Evolutionary conservation across 2,888 invertebrate genomes (phyloP).

Genomic region (Proisotoma minuta): DNA sequence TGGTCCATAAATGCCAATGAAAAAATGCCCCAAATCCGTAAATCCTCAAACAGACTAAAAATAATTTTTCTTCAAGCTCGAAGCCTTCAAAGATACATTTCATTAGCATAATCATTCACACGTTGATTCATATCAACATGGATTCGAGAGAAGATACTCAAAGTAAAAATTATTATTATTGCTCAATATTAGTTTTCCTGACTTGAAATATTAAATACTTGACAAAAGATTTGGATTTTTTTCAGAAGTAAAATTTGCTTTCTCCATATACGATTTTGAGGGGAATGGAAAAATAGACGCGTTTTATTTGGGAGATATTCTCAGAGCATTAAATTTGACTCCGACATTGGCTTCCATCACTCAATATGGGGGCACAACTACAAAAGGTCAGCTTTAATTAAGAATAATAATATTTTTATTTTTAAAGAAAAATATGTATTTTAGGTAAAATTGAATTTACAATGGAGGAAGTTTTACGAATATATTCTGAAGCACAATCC

Average conservation of each 20-base stretch:
- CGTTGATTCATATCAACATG: too few relatives aligned
- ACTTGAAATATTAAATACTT: too few relatives aligned
- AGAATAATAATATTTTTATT: not conserved
- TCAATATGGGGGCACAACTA: constrained; percentile 93
- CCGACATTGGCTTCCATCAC: constrained; percentile 87
- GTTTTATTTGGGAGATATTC: constrained; percentile 85
- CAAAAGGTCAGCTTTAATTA: constrained; percentile 68
- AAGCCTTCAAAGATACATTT: too few relatives aligned
- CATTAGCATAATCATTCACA: too few relatives aligned
- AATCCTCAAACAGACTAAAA: too few relatives aligned
- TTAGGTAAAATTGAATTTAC: not conserved
- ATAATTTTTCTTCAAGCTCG: too few relatives aligned
- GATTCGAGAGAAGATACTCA: too few relatives aligned
- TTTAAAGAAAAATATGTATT: not conserved
- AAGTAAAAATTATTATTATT: too few relatives aligned
- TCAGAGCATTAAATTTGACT: constrained; percentile 90
- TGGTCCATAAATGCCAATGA: too few relatives aligned
- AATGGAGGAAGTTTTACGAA: not conserved
- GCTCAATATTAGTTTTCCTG: too few relatives aligned
- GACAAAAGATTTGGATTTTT: not conserved
- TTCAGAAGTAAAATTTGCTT: constrained; percentile 81
- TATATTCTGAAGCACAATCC: constrained; percentile 82
- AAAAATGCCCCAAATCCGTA: too few relatives aligned
- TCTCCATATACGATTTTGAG: constrained; percentile 89
- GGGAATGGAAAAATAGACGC: constrained; percentile 87